Percentiles rank a stretch among this genome's conserved stretches.
Conservation (phyloP, 2,797 vertebrate species). For the Propithecus perrieri region DNA sequence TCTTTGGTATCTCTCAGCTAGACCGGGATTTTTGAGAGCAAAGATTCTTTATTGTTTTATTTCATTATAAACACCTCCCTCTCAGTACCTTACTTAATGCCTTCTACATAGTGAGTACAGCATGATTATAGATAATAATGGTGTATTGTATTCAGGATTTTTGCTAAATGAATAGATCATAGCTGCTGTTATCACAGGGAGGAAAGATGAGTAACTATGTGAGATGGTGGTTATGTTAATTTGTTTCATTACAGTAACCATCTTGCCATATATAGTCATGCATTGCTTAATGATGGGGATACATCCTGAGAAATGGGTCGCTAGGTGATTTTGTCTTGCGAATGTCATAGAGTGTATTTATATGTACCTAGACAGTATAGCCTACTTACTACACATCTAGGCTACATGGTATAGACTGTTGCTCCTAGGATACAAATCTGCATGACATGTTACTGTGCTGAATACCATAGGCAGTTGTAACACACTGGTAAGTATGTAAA, state of each 20-base stretch:
- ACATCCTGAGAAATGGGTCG: background rate
- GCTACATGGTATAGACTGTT: background rate
- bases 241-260: background rate
- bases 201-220: background rate
- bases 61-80: background rate
- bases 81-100: background rate
- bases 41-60: background rate
- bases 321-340: background rate
- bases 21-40: background rate
- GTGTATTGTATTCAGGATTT: background rate
- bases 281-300: too few species aligned
- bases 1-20: conserved; percentile 5
- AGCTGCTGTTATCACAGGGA: background rate
- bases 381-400: background rate
- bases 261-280: background rate
- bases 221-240: background rate
- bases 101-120: background rate
- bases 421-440: background rate
- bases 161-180: background rate
- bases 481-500: background rate
- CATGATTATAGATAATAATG: background rate
- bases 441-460: background rate
- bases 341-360: background rate
- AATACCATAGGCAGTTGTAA: background rate
- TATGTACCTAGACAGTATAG: background rate